Conservation (phyloP, 2,888 invertebrate species). For the Mantis religiosa region DNA sequence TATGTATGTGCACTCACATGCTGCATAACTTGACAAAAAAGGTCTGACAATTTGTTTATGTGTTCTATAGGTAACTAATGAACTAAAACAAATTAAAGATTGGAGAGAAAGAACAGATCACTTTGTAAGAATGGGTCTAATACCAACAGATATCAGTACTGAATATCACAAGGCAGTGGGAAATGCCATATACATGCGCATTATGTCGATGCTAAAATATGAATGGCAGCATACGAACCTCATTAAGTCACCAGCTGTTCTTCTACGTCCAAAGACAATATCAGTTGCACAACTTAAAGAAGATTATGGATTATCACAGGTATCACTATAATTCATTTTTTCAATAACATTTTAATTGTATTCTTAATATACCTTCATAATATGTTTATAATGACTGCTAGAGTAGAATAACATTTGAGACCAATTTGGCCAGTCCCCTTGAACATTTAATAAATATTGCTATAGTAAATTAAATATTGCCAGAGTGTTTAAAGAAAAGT, state of each 20-base stretch:
- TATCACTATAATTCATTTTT: conserved; percentile 31
- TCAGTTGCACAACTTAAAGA: conserved; percentile 51
- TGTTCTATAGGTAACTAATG: conserved; percentile 28
- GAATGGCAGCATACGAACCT: conserved; percentile 42
- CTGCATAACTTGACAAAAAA: too few species aligned
- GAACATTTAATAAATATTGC: too few species aligned
- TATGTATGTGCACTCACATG: too few species aligned
- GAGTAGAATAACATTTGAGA: too few species aligned
- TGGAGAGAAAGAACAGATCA: conserved; percentile 55
- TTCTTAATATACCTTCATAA: too few species aligned
- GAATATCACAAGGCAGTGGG: conserved; percentile 46
- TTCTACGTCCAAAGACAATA: conserved; percentile 59
- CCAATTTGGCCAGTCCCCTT: too few species aligned
- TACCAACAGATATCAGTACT: conserved; percentile 38
- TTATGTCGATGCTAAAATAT: conserved; percentile 52
- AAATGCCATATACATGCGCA: conserved; percentile 50
- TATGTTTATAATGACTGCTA: too few species aligned
- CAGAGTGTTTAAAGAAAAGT: too few species aligned
- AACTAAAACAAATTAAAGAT: conserved; percentile 51
- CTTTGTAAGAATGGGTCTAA: conserved; percentile 42
- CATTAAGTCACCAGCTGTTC: conserved; percentile 54
- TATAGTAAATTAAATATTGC: too few species aligned
- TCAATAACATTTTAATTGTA: too few species aligned
- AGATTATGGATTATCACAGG: conserved; percentile 58
- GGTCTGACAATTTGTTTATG: too few species aligned